Base-by-base conservation (phyloP, 2,888 invertebrate species). In the Drosophila mimica region DNA sequence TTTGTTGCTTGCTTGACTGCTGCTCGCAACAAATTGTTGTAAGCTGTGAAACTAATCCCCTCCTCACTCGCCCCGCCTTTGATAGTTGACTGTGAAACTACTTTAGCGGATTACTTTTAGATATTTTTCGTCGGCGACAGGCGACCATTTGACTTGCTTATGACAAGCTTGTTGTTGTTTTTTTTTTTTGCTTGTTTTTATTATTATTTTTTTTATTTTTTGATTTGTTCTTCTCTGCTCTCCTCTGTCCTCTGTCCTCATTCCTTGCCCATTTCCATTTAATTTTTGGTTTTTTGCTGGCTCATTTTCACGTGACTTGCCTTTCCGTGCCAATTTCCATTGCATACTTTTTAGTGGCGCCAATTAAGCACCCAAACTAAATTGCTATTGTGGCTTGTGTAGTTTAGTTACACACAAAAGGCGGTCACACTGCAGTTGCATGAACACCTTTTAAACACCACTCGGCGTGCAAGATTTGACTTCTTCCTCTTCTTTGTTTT, bases 11-110 rank as follows among this genome's bases (percentile, higher is more conserved):
- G 57, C 60, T 73, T 68, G 54, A 56, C 76, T 72, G 69, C 65
- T 84, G 73, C 64, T 83, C 74, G 69, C 84, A 84, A 89, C 85
- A 86, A 86, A 89, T 86, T 89, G 84, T 89, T 82, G 88, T 86
- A 86, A 86, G 85, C 87, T 78, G 88, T 78, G 88, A 86, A 82
- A 89, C 85, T 82, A 89, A 86, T 86, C 85, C 84, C 56, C 58
- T 40, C 46, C 58, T 9, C 33, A n/a, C 7, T 28, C 48, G 31
- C 30, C 30, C 49, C 8, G 6, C 54, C 43, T 33, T 48, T 58
- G 34, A 20, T 57, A 31, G 57, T 63, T 59, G 53, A 73, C 71
- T 65, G 63, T 40, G 70, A 66, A 83, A 83, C 84, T 85, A 85
- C 89, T 85, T 89, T 89, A 65, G 76, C 79, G 87, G 87, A 85